Conservation (phyloP, 2,888 invertebrate genomes). For the Amorpha juglandis region DNA sequence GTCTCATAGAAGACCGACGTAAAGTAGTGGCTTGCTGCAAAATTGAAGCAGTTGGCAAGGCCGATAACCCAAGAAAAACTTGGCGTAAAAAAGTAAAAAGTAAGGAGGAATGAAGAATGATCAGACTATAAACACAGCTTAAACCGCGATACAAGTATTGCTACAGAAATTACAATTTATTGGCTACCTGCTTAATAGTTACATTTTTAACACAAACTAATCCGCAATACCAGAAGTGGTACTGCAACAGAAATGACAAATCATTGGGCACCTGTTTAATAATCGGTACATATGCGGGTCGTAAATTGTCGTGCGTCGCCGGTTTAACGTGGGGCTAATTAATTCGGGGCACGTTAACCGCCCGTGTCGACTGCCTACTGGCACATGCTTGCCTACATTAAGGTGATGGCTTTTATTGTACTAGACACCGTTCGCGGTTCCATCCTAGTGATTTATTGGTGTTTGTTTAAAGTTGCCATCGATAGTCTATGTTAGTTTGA, state of each 20-base stretch:
- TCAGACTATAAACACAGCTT: no score
- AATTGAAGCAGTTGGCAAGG: no score
- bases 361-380: slow-evolving; percentile 32
- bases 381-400: slow-evolving; percentile 22
- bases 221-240: not conserved
- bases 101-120: no score
- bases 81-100: no score
- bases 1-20: no score
- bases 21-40: no score
- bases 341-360: slow-evolving; percentile 38
- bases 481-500: not conserved
- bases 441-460: slow-evolving; percentile 1
- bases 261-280: slow-evolving; percentile 37
- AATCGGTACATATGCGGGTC: slow-evolving; percentile 38
- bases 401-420: slow-evolving; percentile 24
- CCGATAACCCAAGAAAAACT: no score
- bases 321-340: slow-evolving; percentile 36
- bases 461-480: not conserved
- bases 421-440: slow-evolving; percentile 8
- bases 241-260: not conserved
- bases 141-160: no score
- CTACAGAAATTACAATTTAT: no score
- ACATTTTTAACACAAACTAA: not conserved
- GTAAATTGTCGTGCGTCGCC: slow-evolving; percentile 33
- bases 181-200: no score